Base-by-base conservation (phyloP, 2,888 invertebrate species). In the Euzophera pinguis region DNA sequence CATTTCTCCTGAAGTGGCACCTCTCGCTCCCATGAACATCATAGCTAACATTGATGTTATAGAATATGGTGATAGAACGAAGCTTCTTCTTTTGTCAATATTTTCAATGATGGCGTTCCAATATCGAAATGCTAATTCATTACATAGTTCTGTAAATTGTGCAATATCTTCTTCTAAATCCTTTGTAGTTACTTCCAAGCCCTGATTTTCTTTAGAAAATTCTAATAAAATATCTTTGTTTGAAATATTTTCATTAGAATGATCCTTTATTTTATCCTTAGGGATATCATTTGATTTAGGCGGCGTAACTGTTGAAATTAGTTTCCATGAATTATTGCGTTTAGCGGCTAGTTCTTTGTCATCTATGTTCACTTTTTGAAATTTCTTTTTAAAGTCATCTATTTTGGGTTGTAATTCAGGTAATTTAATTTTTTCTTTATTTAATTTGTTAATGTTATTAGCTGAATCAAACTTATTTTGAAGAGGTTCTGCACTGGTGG, bases 1-100 rank as follows among this genome's bases (percentile, higher is more conserved):
- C 95, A 97, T 96, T 90, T 97, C 96, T 0, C 95, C 96, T 0
- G 97, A 97, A 0, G 97, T 97, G 1, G 95, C 93, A 1, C 97
- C 97, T 61, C 95, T 91, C 0, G 97, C 96, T 0, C 97, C 97
- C 65, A 97, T 91, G 75, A 97, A 97, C 55, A 97, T 94, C 97
- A 97, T 97, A 0, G 96, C 96, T n/a, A 97, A 79, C 84, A 96
- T 92, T 0, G 97, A 96, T 0, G 95, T 95, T 53, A 96, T 92
- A 0, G 96, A 96, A 69, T 96, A 97, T 0, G 97, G 97, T 0
- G 96, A 96, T 13, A 97, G 81, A 8, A 96, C 93, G 61, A 97
- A 91, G 63, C 96, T 96, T 67, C 96, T 90, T 4, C 94, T 93
- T 10, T 93, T 91, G 64, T 94, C 95, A n/a, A 95, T 91, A 53